These are phyloP conservation scores for Gastracanthus pulcherrimus DNA, from an alignment of 2,888 invertebrate genomes.

Conservation along the genomic window DNA sequence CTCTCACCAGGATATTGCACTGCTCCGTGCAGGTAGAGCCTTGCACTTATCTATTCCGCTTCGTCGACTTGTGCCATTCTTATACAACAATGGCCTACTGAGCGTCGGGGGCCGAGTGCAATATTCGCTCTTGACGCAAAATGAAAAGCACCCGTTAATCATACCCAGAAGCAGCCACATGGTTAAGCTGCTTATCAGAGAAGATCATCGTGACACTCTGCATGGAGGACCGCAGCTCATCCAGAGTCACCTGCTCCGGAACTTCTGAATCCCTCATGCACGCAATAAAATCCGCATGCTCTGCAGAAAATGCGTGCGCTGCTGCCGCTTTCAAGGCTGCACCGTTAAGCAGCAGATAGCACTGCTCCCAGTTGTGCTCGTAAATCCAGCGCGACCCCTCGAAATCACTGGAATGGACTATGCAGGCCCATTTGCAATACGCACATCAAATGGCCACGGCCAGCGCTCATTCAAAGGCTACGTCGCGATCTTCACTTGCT, in stretches of 20 bases:
- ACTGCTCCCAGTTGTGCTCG: too few relatives aligned
- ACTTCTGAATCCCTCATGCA: neutral
- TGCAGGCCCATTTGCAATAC: too few relatives aligned
- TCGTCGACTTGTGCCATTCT: neutral
- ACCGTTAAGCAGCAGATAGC: too few relatives aligned
- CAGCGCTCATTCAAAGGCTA: too few relatives aligned
- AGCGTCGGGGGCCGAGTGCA: neutral
- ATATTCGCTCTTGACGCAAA: neutral
- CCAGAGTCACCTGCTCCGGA: neutral
- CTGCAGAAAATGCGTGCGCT: too few relatives aligned
- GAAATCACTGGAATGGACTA: too few relatives aligned
- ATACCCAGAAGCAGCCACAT: neutral
- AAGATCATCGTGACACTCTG: neutral
- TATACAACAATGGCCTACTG: neutral
- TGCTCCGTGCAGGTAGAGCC: too few relatives aligned
- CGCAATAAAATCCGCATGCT: neutral
- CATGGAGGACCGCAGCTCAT: neutral
- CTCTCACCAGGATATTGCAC: too few relatives aligned
- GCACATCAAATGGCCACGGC: too few relatives aligned
- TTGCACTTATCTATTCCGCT: neutral
- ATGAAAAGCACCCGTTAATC: neutral
- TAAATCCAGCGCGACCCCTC: too few relatives aligned
- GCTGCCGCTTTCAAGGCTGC: too few relatives aligned
- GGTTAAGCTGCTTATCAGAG: neutral
- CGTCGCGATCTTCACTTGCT: too few relatives aligned